These are phyloP conservation scores for Hesperia comma DNA, from an alignment of 2,888 invertebrate species.

Conservation along the genomic window DNA sequence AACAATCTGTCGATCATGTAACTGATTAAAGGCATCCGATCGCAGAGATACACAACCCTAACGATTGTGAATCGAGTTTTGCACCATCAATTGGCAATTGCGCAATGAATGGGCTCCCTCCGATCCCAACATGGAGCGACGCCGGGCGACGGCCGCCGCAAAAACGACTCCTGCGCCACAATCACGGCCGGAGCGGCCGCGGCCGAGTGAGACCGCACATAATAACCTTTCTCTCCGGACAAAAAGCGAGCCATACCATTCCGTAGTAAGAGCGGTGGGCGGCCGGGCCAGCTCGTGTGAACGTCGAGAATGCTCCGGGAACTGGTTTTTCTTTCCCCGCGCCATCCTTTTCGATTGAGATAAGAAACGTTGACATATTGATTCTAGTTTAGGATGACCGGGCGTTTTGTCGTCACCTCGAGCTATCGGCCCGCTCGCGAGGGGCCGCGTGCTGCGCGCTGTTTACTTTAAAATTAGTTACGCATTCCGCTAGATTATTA, in stretches of 20 bases:
- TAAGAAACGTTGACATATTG: conserved; percentile 18
- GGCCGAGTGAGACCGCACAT: conserved; percentile 13
- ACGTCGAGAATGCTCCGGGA: conserved; percentile 41
- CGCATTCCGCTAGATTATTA: conserved; percentile 56
- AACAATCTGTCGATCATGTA: not conserved
- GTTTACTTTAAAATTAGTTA: conserved; percentile 58
- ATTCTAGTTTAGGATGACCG: not conserved
- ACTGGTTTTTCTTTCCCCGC: conserved; percentile 44
- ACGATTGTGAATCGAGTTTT: conserved; percentile 55
- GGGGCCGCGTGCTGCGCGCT: conserved; percentile 45
- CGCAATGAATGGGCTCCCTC: conserved; percentile 71
- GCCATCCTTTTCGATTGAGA: conserved; percentile 38
- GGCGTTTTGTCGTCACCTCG: not conserved
- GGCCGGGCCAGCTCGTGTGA: conserved; percentile 34
- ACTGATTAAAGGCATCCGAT: not conserved
- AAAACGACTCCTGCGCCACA: conserved; percentile 40
- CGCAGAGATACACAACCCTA: conserved; percentile 49
- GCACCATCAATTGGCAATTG: conserved; percentile 69
- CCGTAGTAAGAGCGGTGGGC: conserved; percentile 43
- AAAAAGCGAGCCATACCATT: conserved; percentile 39
- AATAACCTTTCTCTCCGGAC: conserved; percentile 23
- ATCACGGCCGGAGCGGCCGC: conserved; percentile 18
- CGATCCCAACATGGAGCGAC: conserved; percentile 56
- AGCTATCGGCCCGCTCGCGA: not conserved
- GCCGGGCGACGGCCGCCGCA: conserved; percentile 47